Evolutionary conservation across 2,888 invertebrate genomes (phyloP).

Genomic region (Lasioglossum morio): DNA sequence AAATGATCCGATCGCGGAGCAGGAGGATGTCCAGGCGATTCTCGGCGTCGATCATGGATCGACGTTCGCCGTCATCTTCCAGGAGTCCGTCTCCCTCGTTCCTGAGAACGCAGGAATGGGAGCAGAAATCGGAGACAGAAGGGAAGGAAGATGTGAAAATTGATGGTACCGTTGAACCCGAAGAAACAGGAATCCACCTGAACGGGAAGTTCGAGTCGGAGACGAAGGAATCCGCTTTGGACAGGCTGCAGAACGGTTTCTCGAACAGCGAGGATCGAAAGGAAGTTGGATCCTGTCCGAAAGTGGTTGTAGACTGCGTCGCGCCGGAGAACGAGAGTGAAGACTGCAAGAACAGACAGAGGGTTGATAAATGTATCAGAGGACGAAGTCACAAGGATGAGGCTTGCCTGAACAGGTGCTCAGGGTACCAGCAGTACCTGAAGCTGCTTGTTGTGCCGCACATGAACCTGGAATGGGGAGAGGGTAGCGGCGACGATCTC

Average conservation of each 20-base stretch:
- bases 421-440: slow-evolving; percentile 92
- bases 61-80: slow-evolving; percentile 79
- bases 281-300: not conserved
- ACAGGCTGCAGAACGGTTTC: not conserved
- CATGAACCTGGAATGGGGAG: slow-evolving; percentile 90
- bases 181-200: not conserved
- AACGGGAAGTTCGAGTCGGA: not conserved
- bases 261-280: slow-evolving; percentile 12
- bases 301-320: not conserved
- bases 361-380: slow-evolving; percentile 22
- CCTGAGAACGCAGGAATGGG: not conserved
- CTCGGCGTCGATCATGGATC: slow-evolving; percentile 74
- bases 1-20: slow-evolving; percentile 69
- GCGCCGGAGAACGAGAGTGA: not conserved
- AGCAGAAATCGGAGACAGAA: not conserved
- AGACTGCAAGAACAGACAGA: not conserved
- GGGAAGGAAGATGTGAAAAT: not conserved
- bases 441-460: slow-evolving; percentile 89
- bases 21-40: slow-evolving; percentile 72
- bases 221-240: not conserved
- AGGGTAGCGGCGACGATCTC: slow-evolving; percentile 95
- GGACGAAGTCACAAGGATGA: slow-evolving; percentile 23
- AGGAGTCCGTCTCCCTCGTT: slow-evolving; percentile 79
- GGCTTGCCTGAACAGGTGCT: slow-evolving; percentile 46
- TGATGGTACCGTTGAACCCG: not conserved